Evolutionary conservation across 23 tunicate genomes (phyloP).

Genomic region (Diplosoma virens): DNA sequence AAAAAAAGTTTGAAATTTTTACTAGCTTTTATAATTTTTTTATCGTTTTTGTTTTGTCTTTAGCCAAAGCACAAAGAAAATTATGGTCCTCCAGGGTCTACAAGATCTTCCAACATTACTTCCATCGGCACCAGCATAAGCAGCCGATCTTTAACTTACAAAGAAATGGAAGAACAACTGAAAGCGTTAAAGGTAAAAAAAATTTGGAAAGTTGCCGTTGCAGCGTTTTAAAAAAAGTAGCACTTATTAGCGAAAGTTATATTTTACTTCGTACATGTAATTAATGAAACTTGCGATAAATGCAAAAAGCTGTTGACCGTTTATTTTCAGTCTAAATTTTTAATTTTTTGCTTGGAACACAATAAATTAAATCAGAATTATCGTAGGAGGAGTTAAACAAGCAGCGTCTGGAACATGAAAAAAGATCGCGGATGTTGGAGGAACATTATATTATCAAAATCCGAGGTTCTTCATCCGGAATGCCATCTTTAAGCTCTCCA

Average conservation of each 20-base stretch:
- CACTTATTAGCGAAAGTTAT: too few species aligned
- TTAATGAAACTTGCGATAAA: too few species aligned
- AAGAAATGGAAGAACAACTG: constrained; percentile 63
- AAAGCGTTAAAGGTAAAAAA: constrained; percentile 44
- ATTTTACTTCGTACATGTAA: too few species aligned
- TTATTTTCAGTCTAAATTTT: too few species aligned
- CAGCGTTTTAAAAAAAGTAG: too few species aligned
- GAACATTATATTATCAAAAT: constrained; percentile 69
- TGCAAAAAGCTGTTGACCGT: too few species aligned
- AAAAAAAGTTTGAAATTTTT: too few species aligned
- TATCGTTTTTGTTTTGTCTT: too few species aligned
- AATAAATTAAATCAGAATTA: too few species aligned
- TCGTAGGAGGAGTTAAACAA: constrained; percentile 60
- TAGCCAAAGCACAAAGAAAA: neutral
- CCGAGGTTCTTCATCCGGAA: constrained; percentile 32
- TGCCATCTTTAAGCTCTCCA: constrained; percentile 1
- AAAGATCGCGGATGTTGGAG: constrained; percentile 71
- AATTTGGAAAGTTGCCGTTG: too few species aligned
- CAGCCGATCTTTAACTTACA: constrained; percentile 40
- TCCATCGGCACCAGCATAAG: constrained; percentile 32
- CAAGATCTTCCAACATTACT: constrained; percentile 21
- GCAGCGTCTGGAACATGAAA: constrained; percentile 63
- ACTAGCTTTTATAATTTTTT: too few species aligned
- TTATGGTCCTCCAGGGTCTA: constrained; percentile 13
- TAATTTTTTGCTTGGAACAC: too few species aligned